Conservation (phyloP, 2,888 invertebrate species). For the Hirudinaria manillensis region DNA sequence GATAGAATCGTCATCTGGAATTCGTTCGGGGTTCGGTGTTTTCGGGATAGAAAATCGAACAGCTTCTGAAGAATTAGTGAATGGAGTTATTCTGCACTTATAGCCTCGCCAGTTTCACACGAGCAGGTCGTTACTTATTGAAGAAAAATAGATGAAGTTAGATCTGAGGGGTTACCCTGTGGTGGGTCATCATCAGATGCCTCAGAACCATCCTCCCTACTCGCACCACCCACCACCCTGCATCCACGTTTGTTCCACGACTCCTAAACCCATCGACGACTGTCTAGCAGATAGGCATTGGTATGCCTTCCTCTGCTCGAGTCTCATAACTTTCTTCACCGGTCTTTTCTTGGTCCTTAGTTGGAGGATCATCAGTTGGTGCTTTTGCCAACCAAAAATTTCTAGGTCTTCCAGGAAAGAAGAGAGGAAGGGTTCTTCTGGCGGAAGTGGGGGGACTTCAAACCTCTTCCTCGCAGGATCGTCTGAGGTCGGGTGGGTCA, state of each 20-base stretch:
- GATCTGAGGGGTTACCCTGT: background rate
- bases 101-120: too few relatives aligned
- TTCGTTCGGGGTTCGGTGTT: too few relatives aligned
- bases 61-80: too few relatives aligned
- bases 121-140: too few relatives aligned
- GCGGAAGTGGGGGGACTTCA: background rate
- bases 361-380: conserved; percentile 86
- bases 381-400: conserved; percentile 66
- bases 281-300: conserved; percentile 66
- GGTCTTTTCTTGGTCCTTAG: conserved; percentile 85
- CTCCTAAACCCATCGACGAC: conserved; percentile 15
- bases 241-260: background rate
- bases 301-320: conserved; percentile 76
- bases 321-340: conserved; percentile 88
- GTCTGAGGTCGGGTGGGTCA: conserved; percentile 67
- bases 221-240: conserved; percentile 1
- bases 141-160: too few relatives aligned
- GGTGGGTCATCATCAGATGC: background rate
- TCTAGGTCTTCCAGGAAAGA: background rate
- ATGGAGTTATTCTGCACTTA: too few relatives aligned
- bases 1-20: too few relatives aligned
- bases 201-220: background rate
- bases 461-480: background rate
- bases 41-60: too few relatives aligned
- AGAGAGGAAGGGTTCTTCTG: background rate